Base-by-base conservation (phyloP, 2,797 vertebrate species). In the Xerus rutilus region DNA sequence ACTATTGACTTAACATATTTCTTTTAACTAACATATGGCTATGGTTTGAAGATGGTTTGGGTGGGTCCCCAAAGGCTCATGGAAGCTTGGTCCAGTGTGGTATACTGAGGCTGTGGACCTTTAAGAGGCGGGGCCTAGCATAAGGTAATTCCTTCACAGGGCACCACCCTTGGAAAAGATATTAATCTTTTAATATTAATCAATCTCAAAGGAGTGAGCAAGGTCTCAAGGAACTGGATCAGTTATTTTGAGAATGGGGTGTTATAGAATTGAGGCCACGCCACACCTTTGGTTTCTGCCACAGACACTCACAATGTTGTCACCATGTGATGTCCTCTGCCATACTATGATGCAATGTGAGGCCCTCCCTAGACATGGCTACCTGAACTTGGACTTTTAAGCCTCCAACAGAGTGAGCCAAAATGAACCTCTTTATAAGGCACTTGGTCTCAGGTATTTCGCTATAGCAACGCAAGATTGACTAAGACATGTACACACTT, bases 291-390 rank as follows among this genome's bases (percentile, higher is more conserved):
- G 47, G 21, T 59, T 12, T 28, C 32, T 3, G 74, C 62, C 32
- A 57, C 20, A n/a, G 43, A 10, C 12, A 18, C 7, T 65, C 21
- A 74, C 12, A 54, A 17, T 20, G 12, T 23, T n/a, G 45, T 28
- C 12, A 30, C 7, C 18, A 1, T 14, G 7, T 11, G 47, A 47
- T 11, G 6, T 30, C 47, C 73, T 7, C 28, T 30, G 21, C 32
- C 28, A 25, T 17, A 20, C 30, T 6, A 4, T 17, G 43, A 17
- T 15, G 14, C 17, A 8, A 1, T 2, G 2, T 32, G 5, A 54
- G 35, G 35, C 1, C 30, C 1, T 65, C 6, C 1, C 28, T n/a
- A 45, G 45, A 54, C 4, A 2, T 7, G 35, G 7, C 77, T 12
- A 5, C 30, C 20, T 21, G 10, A 74, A 35, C 4, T 28, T 74